A percentile compares a stretch with the other conserved stretches of the same genome.
Conservation (phyloP, 37 sponge, comb jelly and placozoan species). For the Aplysina aerophoba region DNA sequence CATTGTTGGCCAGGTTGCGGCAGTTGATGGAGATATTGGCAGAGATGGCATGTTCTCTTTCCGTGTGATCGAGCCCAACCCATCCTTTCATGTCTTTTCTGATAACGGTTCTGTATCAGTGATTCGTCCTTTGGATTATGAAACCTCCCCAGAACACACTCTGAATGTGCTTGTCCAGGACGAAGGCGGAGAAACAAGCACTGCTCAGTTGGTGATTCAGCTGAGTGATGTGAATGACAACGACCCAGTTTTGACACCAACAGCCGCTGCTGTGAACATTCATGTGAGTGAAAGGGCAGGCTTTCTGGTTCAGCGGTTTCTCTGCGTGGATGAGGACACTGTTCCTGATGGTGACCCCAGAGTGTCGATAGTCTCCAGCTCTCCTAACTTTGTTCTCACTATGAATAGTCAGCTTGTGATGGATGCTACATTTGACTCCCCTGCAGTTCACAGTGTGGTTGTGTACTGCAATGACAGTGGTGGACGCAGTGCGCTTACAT, state of each 20-base stretch:
- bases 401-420: constrained; percentile 41
- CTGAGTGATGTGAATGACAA: constrained; percentile 59
- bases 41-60: constrained; percentile 55
- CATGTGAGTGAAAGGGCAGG: constrained; percentile 23
- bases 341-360: constrained; percentile 26
- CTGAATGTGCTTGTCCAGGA: constrained; percentile 62
- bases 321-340: constrained; percentile 55
- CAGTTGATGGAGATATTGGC: constrained; percentile 66
- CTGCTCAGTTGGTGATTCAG: constrained; percentile 34
- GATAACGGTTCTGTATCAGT: constrained; percentile 50
- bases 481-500: background rate
- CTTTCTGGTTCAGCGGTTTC: constrained; percentile 45
- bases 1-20: constrained; percentile 40
- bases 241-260: constrained; percentile 47
- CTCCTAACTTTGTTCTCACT: constrained; percentile 46
- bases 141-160: constrained; percentile 35
- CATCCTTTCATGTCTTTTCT: constrained; percentile 53
- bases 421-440: constrained; percentile 3
- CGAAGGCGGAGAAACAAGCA: constrained; percentile 48
- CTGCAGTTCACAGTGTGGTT: background rate
- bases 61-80: constrained; percentile 43
- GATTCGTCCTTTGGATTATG: constrained; percentile 59
- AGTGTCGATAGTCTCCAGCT: constrained; percentile 39
- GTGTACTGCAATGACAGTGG: background rate
- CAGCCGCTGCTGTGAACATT: constrained; percentile 18